Percentiles rank a stretch among this genome's conserved stretches.
Conservation (phyloP, 2,888 invertebrate genomes). For the Clistopyga incitator region DNA sequence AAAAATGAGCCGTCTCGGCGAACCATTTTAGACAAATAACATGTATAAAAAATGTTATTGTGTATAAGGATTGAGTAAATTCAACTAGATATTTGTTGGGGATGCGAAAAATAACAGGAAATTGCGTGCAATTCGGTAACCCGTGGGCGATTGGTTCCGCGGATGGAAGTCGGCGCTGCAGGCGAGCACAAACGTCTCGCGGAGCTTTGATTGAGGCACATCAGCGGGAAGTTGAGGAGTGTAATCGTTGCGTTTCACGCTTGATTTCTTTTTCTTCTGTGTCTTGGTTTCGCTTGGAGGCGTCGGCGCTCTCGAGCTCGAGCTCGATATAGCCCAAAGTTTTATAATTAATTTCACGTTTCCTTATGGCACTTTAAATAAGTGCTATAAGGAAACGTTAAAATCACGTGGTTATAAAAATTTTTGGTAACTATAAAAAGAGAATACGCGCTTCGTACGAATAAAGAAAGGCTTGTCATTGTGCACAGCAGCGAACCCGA, state of each 20-base stretch:
- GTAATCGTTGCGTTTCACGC: neutral
- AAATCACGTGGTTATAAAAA: conserved; percentile 20
- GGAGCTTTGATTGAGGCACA: conserved; percentile 14
- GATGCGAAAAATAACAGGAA: neutral
- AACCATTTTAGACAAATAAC: no score
- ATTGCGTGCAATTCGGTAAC: conserved; percentile 19
- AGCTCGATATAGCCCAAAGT: neutral
- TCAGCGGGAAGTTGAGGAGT: neutral
- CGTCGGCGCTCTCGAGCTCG: neutral
- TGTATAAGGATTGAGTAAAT: neutral
- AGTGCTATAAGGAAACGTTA: conserved; percentile 5
- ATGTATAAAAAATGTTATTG: no score
- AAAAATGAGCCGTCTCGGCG: no score
- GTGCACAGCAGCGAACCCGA: conserved; percentile 26
- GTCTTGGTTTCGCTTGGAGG: neutral
- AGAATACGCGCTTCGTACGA: conserved; percentile 17
- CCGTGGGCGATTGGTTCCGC: neutral
- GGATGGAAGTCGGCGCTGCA: neutral
- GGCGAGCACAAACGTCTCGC: neutral
- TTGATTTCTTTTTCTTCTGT: conserved; percentile 2
- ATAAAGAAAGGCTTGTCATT: conserved; percentile 43
- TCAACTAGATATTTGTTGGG: no score
- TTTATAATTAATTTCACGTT: conserved; percentile 21
- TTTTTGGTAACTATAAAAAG: conserved; percentile 15
- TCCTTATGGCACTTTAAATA: neutral